A percentile compares a stretch with the other conserved stretches of the same genome.
Evolutionary conservation across 2,113 vertebrate genomes (phyloP).

Genomic region (Fukomys damarensis): DNA sequence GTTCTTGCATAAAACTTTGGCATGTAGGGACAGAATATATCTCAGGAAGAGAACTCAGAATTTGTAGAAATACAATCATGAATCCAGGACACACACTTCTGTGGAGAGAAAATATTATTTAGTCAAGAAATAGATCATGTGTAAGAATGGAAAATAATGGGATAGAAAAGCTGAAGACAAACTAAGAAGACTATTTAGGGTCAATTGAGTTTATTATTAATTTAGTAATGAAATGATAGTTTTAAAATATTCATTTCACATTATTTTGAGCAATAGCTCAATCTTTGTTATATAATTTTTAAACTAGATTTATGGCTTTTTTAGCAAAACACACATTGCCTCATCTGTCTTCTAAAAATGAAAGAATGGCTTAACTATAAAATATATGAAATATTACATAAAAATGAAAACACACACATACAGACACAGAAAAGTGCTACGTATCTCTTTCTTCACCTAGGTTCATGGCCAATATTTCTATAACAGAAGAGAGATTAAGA

Average conservation of each 20-base stretch:
- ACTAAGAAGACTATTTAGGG: neutral
- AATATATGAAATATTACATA: neutral
- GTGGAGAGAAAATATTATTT: neutral
- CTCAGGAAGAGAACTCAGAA: neutral
- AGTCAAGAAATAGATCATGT: neutral
- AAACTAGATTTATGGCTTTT: neutral
- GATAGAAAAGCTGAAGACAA: neutral
- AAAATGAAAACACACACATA: neutral
- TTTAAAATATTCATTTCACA: neutral
- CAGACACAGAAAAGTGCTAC: neutral
- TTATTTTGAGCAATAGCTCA: neutral
- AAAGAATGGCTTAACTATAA: neutral
- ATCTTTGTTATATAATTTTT: neutral
- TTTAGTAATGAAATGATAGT: neutral
- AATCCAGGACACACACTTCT: neutral
- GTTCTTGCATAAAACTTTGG: slow-evolving; percentile 2
- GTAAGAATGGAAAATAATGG: neutral
- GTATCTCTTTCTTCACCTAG: neutral
- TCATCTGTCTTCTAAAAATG: neutral
- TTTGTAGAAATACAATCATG: neutral
- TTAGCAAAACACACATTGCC: neutral
- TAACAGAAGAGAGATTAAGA: neutral
- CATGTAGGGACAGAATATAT: neutral
- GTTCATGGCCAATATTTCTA: neutral
- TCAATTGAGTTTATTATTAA: neutral